These are phyloP conservation scores for Pogonocherus hispidulus DNA, from an alignment of 2,888 invertebrate species.

Conservation along the genomic window DNA sequence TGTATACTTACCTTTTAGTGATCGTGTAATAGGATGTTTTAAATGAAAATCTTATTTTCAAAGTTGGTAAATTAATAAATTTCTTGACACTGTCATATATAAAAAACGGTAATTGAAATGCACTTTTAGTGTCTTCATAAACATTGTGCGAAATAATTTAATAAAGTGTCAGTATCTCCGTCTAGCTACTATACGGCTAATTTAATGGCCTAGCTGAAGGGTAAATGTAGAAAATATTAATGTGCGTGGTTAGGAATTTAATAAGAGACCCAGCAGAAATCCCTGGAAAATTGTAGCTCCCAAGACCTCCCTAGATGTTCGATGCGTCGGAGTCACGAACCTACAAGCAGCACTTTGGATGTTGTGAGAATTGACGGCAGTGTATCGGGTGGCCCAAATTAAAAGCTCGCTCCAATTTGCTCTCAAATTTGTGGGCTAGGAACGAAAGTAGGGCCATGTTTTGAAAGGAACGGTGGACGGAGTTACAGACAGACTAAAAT, in stretches of 20 bases:
- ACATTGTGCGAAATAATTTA: background rate
- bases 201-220: background rate
- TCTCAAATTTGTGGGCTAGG: too few species aligned
- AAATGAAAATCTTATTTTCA: too few species aligned
- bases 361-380: too few species aligned
- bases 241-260: conserved; percentile 6
- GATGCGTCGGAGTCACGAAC: background rate
- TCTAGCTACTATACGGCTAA: background rate
- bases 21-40: too few species aligned
- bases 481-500: too few species aligned
- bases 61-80: too few species aligned
- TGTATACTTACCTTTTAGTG: too few species aligned
- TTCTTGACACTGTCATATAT: too few species aligned
- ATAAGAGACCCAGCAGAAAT: conserved; percentile 6
- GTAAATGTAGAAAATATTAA: conserved; percentile 6
- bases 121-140: background rate
- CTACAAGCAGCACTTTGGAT: background rate
- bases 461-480: too few species aligned
- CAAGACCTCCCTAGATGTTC: background rate
- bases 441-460: too few species aligned
- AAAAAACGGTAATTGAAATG: background rate
- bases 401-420: too few species aligned
- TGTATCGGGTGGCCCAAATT: too few species aligned
- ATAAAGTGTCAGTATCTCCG: background rate
- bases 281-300: conserved; percentile 1